Evolutionary conservation across 1,140 invertebrate species (phyloP).

Genomic region (Kradibia gibbosae): DNA sequence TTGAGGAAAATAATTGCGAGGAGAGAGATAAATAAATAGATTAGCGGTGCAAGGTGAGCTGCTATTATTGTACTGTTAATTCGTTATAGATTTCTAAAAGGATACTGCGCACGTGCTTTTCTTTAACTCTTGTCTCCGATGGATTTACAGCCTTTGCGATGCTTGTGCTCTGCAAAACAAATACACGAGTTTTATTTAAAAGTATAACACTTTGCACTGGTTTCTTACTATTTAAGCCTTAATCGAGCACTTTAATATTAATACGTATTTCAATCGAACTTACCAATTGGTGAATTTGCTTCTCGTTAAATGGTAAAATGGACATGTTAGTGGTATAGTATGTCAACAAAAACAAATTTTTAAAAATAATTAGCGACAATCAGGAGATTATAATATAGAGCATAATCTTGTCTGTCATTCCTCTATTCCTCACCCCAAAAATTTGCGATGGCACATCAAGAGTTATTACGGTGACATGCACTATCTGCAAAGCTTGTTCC

Average conservation of each 20-base stretch:
- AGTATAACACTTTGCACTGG: conserved; percentile 17
- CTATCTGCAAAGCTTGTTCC: conserved; percentile 62
- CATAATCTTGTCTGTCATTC: conserved; percentile 48
- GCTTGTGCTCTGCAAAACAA: conserved; percentile 81
- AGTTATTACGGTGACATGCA: conserved; percentile 56
- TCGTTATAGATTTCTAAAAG: conserved; percentile 66
- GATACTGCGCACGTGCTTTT: conserved; percentile 95
- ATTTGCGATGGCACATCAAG: conserved; percentile 48
- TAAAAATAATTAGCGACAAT: conserved; percentile 51
- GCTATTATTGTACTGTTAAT: not conserved
- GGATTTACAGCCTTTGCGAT: conserved; percentile 93
- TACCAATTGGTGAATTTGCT: conserved; percentile 70
- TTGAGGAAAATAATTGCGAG: conserved; percentile 57
- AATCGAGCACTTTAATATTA: too few species aligned
- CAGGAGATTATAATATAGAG: conserved; percentile 53
- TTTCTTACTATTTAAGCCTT: not conserved
- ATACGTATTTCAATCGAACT: conserved; percentile 54
- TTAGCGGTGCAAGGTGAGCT: conserved; percentile 16
- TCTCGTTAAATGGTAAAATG: conserved; percentile 66
- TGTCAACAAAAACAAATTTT: conserved; percentile 53
- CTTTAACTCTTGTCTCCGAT: conserved; percentile 92
- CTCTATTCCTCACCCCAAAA: conserved; percentile 53
- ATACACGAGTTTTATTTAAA: conserved; percentile 53
- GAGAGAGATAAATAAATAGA: conserved; percentile 22
- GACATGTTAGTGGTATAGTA: conserved; percentile 67